These are phyloP conservation scores for Bugula neritina DNA, from an alignment of 2,888 invertebrate species.

Conservation along the genomic window DNA sequence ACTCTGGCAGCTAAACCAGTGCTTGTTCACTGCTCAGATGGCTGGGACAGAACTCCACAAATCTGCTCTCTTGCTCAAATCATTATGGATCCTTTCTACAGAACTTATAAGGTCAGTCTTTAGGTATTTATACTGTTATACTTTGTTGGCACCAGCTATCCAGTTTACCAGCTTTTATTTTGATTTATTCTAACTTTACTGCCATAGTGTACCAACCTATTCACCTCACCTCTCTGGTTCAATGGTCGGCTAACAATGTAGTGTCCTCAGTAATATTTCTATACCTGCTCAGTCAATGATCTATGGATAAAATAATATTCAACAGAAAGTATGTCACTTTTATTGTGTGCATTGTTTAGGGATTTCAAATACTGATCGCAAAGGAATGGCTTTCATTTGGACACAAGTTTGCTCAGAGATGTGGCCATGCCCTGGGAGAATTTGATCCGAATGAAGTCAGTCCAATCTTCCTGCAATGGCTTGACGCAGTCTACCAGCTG, in stretches of 20 bases:
- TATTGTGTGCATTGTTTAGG: slow-evolving; percentile 59
- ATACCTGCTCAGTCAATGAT: too few species aligned
- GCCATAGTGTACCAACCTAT: too few species aligned
- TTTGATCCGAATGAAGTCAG: slow-evolving; percentile 91
- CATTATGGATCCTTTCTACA: slow-evolving; percentile 85
- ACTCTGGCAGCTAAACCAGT: slow-evolving; percentile 73
- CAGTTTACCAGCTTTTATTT: too few species aligned
- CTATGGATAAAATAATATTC: too few species aligned
- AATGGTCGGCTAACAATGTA: too few species aligned
- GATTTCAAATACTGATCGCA: slow-evolving; percentile 85
- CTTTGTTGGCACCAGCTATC: too few species aligned
- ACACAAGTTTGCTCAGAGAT: slow-evolving; percentile 94
- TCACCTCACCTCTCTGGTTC: too few species aligned
- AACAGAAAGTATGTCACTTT: too few species aligned
- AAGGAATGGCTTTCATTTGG: slow-evolving; percentile 97
- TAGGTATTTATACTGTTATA: not conserved
- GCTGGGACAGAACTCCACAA: slow-evolving; percentile 98
- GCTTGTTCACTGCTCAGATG: slow-evolving; percentile 94
- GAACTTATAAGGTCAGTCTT: slow-evolving; percentile 80
- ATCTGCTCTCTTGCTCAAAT: slow-evolving; percentile 87
- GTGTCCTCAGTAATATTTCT: too few species aligned
- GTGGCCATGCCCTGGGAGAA: slow-evolving; percentile 59
- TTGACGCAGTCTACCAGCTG: slow-evolving; percentile 91
- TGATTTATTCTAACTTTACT: too few species aligned
- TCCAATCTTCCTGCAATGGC: slow-evolving; percentile 95